A percentile compares a stretch with the other conserved stretches of the same genome.
These are phyloP conservation scores for Zaprionus vittiger DNA, from an alignment of 1,140 invertebrate species.

Conservation along the genomic window DNA sequence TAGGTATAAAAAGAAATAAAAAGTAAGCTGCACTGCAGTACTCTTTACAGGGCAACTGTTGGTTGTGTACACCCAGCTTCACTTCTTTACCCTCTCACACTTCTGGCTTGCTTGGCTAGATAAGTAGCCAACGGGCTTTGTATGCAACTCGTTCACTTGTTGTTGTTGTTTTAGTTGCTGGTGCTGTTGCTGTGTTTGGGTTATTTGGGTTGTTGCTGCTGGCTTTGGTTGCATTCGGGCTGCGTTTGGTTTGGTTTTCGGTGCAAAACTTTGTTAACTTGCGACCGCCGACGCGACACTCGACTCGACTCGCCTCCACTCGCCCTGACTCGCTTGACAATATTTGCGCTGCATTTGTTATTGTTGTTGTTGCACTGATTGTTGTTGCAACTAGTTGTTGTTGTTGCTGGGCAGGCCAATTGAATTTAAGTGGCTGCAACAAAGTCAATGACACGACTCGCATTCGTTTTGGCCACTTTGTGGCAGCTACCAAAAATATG, in stretches of 20 bases:
- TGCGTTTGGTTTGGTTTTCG: conserved; percentile 23
- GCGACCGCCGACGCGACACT: conserved; percentile 40
- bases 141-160: conserved; percentile 20
- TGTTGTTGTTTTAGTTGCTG: conserved; percentile 12
- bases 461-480: conserved; percentile 62
- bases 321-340: conserved; percentile 51
- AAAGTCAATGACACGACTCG: conserved; percentile 69
- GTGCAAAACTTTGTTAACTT: conserved; percentile 74
- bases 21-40: too few species aligned
- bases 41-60: background rate
- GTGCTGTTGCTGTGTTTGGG: conserved; percentile 9
- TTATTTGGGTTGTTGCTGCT: conserved; percentile 17
- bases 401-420: conserved; percentile 54
- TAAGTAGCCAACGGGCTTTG: conserved; percentile 70
- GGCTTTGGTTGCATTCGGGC: conserved; percentile 13
- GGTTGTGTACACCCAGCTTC: background rate
- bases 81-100: background rate
- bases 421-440: conserved; percentile 78
- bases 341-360: conserved; percentile 71
- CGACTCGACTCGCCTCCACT: conserved; percentile 28
- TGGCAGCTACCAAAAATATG: conserved; percentile 66
- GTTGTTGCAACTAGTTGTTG: conserved; percentile 36
- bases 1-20: too few species aligned
- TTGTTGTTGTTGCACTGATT: conserved; percentile 28
- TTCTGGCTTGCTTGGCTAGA: conserved; percentile 45